phyloP scores from a whole-genome alignment of 2,888 invertebrate genomes.

The Drosophila lutescens region DNA sequence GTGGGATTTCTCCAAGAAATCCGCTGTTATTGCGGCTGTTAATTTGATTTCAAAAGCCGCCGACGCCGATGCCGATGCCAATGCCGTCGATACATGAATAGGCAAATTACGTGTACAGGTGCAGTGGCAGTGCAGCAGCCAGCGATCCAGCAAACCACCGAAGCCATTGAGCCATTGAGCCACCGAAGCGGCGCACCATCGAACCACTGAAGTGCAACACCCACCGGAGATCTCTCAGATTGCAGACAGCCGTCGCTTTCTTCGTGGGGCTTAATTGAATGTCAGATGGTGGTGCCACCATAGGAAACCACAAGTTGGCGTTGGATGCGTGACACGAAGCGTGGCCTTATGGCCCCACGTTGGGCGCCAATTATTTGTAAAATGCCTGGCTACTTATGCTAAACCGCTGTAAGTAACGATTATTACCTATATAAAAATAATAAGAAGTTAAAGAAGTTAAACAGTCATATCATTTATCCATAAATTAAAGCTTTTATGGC shows the following conservation, averaged over 20 bases:
- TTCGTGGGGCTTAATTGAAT: conserved; percentile 68
- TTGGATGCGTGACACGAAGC: conserved; percentile 19
- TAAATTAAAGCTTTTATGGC: too few species aligned
- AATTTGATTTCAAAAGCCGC: conserved; percentile 75
- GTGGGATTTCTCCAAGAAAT: conserved; percentile 52
- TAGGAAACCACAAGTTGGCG: conserved; percentile 7
- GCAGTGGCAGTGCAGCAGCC: conserved; percentile 33
- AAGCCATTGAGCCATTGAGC: conserved; percentile 21
- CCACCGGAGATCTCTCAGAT: conserved; percentile 53
- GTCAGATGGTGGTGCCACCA: conserved; percentile 51
- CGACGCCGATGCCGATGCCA: conserved; percentile 30
- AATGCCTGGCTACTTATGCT: not conserved
- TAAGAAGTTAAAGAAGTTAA: too few species aligned
- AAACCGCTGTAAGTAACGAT: too few species aligned
- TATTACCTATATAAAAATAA: too few species aligned
- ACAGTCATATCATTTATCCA: too few species aligned
- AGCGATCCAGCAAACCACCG: conserved; percentile 11
- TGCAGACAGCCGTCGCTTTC: conserved; percentile 62
- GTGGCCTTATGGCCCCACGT: not conserved
- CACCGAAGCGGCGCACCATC: conserved; percentile 15
- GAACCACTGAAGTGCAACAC: conserved; percentile 55
- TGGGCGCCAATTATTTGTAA: conserved; percentile 2
- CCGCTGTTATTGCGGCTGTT: conserved; percentile 52
- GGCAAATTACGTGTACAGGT: conserved; percentile 72
- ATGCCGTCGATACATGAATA: conserved; percentile 61